Evolutionary conservation across 2,888 invertebrate genomes (phyloP).

Genomic region (Andrena haemorrhoa): DNA sequence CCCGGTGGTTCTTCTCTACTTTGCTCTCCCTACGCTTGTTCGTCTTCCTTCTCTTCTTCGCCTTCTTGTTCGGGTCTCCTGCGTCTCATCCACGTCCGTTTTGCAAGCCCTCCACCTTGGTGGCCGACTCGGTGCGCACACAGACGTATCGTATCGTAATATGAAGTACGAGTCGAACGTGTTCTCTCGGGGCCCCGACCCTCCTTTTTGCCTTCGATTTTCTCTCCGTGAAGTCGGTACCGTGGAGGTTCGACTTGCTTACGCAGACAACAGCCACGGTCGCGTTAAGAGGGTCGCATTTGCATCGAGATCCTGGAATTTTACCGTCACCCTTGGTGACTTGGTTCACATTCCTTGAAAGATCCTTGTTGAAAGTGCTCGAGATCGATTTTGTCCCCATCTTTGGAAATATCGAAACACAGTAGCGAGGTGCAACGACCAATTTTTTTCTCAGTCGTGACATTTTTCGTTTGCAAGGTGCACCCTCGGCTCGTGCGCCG

Average conservation of each 20-base stretch:
- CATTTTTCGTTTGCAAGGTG: conserved; percentile 10
- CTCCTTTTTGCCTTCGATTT: conserved; percentile 37
- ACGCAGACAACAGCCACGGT: background rate
- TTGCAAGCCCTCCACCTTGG: conserved; percentile 74
- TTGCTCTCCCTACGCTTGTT: conserved; percentile 19
- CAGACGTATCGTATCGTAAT: conserved; percentile 49
- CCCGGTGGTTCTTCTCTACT: conserved; percentile 24
- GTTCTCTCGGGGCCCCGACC: conserved; percentile 56
- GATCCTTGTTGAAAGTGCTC: too few species aligned
- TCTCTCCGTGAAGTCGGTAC: conserved; percentile 25
- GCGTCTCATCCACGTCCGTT: conserved; percentile 49
- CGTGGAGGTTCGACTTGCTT: conserved; percentile 14
- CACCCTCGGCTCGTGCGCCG: background rate
- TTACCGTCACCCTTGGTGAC: too few species aligned
- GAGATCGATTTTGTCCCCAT: too few species aligned
- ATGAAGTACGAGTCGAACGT: conserved; percentile 70
- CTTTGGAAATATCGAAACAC: too few species aligned
- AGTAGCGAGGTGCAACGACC: too few species aligned
- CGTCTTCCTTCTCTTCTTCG: conserved; percentile 19
- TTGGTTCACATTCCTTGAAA: background rate
- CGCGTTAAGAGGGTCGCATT: background rate
- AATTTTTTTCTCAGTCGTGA: conserved; percentile 8
- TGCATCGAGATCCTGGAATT: background rate
- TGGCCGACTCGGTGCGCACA: conserved; percentile 73
- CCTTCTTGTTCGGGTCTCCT: conserved; percentile 18